A percentile compares a stretch with the other conserved stretches of the same genome.
Conservation (phyloP, 2,113 vertebrate species). For the Pituophis catenifer region DNA sequence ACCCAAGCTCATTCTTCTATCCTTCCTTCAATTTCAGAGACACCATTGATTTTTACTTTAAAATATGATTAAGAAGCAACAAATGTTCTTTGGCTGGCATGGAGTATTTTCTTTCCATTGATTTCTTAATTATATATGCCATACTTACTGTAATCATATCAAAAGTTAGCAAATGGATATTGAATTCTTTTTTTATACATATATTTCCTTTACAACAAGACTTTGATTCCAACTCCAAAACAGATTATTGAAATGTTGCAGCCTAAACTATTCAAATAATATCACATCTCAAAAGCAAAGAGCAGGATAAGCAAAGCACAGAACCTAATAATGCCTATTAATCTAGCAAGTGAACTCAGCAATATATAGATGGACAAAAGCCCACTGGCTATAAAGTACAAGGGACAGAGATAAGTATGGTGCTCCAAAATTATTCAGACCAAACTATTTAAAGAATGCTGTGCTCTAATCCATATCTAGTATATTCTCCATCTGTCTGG, state of each 20-base stretch:
- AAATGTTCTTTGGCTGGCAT: background rate
- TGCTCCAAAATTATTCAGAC: background rate
- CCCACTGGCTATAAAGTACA: background rate
- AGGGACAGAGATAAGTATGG: background rate
- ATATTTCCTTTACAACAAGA: background rate
- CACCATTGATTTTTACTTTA: conserved; percentile 28
- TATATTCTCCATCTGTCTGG: conserved; percentile 22
- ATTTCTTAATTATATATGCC: background rate
- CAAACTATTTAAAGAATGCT: conserved; percentile 16
- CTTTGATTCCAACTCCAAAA: background rate
- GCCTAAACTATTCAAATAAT: background rate
- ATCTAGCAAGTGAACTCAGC: background rate
- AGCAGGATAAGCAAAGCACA: background rate
- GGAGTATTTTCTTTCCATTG: background rate
- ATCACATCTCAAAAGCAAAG: background rate
- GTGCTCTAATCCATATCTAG: conserved; percentile 27
- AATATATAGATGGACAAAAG: background rate
- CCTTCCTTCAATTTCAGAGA: conserved; percentile 1
- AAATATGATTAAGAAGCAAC: background rate
- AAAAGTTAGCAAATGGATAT: background rate
- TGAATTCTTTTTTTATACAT: background rate
- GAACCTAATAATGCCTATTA: background rate
- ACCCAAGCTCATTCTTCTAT: background rate
- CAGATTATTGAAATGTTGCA: background rate
- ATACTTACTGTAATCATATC: background rate